Conservation (phyloP, 1,140 invertebrate species). For the Drosophila repletoides region DNA sequence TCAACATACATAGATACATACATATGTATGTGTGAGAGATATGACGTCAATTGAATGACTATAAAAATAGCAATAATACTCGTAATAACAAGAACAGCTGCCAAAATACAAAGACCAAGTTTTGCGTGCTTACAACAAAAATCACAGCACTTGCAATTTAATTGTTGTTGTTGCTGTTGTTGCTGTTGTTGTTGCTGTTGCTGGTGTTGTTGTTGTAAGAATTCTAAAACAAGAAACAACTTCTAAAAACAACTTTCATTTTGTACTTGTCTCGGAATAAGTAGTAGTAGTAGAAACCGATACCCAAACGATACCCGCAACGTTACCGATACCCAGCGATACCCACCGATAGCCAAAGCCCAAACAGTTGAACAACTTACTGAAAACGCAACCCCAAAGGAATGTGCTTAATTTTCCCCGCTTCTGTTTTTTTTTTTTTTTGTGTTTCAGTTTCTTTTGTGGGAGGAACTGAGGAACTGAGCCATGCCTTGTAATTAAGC, state of each 20-base stretch:
- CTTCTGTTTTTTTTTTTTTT: no score
- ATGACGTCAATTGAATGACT: conserved; percentile 55
- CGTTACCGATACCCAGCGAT: conserved; percentile 5
- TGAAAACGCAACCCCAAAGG: conserved; percentile 41
- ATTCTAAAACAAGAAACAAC: conserved; percentile 76
- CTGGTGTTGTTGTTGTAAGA: conserved; percentile 53
- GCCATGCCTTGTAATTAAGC: conserved; percentile 63
- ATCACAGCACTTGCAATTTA: conserved; percentile 45
- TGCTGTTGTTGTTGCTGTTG: no score
- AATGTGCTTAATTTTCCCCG: conserved; percentile 66
- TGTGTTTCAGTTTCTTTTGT: no score
- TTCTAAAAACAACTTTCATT: conserved; percentile 79
- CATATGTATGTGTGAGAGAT: conserved; percentile 13
- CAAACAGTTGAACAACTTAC: background rate
- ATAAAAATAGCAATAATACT: conserved; percentile 1
- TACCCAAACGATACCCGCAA: background rate
- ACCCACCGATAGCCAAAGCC: background rate
- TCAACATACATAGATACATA: background rate
- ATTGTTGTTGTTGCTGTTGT: conserved; percentile 31
- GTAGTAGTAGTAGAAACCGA: background rate
- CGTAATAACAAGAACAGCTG: conserved; percentile 19
- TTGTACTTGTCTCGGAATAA: conserved; percentile 40
- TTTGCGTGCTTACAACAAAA: conserved; percentile 45
- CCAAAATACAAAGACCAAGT: conserved; percentile 61
- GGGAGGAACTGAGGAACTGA: background rate